phyloP scores from a whole-genome alignment of 2,888 invertebrate genomes.

The Mesorhabditis belari region DNA sequence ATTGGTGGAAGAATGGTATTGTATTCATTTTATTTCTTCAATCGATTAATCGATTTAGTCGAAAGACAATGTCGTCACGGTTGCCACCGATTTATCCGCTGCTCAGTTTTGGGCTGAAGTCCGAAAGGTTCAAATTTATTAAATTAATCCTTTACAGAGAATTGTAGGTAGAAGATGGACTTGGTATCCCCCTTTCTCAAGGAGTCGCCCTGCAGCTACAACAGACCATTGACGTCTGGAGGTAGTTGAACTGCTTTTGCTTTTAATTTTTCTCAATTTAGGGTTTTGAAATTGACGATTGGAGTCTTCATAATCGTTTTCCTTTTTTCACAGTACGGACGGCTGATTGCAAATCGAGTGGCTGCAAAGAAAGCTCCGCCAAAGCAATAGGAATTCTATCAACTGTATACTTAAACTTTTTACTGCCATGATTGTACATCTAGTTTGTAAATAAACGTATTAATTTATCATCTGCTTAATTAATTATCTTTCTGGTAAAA shows the following conservation, averaged over 20 bases:
- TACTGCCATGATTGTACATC: conserved; percentile 3
- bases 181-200: conserved; percentile 28
- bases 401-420: background rate
- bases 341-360: conserved; percentile 26
- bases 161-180: conserved; percentile 14
- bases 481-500: too few relatives aligned
- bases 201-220: conserved; percentile 27
- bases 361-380: conserved; percentile 19
- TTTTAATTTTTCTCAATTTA: conserved; percentile 8
- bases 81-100: conserved; percentile 22
- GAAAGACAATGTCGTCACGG: conserved; percentile 13
- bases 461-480: too few relatives aligned
- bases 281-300: conserved; percentile 28
- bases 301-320: conserved; percentile 30
- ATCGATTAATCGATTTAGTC: background rate
- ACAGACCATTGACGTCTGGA: conserved; percentile 22
- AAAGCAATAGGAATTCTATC: background rate
- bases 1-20: conserved; percentile 18
- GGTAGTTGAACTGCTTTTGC: background rate
- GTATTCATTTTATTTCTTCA: background rate
- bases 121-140: conserved; percentile 9
- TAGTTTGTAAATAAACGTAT: too few relatives aligned
- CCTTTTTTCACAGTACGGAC: conserved; percentile 34
- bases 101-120: conserved; percentile 36
- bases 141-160: background rate